Percentiles rank a stretch among this genome's conserved stretches.
These are phyloP conservation scores for Syncerus caffer DNA, from an alignment of 2,797 vertebrate genomes.

Conservation along the genomic window DNA sequence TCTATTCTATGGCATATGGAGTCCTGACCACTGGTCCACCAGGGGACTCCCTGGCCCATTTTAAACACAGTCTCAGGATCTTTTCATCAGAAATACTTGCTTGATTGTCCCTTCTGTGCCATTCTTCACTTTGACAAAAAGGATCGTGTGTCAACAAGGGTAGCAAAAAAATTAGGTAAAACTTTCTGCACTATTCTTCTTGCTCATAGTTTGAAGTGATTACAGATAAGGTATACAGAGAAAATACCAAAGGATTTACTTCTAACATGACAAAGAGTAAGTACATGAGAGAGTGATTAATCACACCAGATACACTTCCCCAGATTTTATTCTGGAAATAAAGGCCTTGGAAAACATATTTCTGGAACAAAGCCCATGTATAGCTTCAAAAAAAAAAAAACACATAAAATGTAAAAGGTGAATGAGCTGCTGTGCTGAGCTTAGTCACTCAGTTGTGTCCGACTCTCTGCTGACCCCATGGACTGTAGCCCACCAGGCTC, in stretches of 20 bases:
- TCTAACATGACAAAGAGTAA: neutral
- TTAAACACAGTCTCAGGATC: neutral
- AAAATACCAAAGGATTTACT: neutral
- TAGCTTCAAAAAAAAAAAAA: neutral
- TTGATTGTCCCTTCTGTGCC: neutral
- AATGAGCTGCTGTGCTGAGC: neutral
- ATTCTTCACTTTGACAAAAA: neutral
- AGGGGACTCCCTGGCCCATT: neutral
- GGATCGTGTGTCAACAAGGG: neutral
- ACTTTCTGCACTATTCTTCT: neutral
- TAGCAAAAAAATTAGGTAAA: neutral
- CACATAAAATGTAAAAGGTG: neutral
- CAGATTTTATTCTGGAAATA: neutral
- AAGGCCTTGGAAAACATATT: neutral
- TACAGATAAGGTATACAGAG: neutral
- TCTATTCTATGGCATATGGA: accelerated
- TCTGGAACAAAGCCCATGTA: neutral
- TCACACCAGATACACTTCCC: neutral
- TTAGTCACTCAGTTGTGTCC: accelerated
- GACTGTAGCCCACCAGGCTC: neutral
- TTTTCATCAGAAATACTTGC: neutral
- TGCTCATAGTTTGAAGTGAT: neutral
- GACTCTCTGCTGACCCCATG: accelerated
- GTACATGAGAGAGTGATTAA: neutral
- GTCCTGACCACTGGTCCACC: neutral